Percentiles rank a stretch among this genome's conserved stretches.
Conservation (phyloP, 2,888 invertebrate genomes). For the Epistrophe eligans region DNA sequence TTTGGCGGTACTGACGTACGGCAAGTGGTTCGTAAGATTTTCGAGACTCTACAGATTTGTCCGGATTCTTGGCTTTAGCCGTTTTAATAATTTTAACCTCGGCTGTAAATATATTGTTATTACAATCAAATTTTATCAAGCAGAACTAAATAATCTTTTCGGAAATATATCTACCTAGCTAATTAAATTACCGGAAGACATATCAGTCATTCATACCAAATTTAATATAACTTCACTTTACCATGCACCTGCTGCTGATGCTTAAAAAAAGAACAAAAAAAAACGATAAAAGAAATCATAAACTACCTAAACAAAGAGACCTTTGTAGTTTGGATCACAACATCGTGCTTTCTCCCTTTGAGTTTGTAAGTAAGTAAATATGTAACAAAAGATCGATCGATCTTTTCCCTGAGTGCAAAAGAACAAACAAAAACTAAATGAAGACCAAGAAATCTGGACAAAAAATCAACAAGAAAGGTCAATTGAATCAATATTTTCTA, state of each 20-base stretch:
- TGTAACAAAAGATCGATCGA: conserved; percentile 19
- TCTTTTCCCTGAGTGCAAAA: conserved; percentile 2
- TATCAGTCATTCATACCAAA: conserved; percentile 5
- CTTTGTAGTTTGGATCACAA: conserved; percentile 13
- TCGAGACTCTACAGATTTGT: no score
- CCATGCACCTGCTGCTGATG: conserved; percentile 25
- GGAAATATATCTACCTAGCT: neutral
- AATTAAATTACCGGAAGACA: neutral
- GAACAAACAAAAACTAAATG: neutral
- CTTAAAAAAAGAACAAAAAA: conserved; percentile 12
- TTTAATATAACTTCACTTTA: neutral
- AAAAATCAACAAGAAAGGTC: conserved; percentile 29
- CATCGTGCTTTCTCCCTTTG: conserved; percentile 47
- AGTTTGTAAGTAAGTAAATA: neutral
- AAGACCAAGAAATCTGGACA: neutral
- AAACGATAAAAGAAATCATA: conserved; percentile 26
- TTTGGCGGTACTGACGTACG: no score
- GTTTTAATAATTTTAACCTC: no score
- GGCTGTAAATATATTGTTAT: no score
- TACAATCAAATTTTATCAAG: no score
- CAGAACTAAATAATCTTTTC: no score
- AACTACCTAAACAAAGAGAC: conserved; percentile 41
- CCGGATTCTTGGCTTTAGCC: no score
- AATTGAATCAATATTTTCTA: conserved; percentile 24
- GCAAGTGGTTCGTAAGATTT: no score